phyloP scores from a whole-genome alignment of 2,888 invertebrate genomes.

The Odontomyia ornata region DNA sequence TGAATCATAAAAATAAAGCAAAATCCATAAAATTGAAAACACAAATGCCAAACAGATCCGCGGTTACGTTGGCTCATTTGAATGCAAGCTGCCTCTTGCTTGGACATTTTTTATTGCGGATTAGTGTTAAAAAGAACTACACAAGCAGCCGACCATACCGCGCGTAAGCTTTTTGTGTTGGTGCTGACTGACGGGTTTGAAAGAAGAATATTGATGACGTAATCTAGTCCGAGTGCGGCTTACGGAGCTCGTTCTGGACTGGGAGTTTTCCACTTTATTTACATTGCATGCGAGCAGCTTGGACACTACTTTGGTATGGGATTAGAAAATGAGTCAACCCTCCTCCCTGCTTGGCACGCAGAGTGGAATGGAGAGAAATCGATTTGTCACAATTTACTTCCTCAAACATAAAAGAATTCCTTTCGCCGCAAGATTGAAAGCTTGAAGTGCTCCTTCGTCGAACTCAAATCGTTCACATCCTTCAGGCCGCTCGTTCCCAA shows the following conservation, averaged over 20 bases:
- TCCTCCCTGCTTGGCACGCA: not conserved
- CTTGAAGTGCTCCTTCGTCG: not conserved
- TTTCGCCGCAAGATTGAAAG: too few species aligned
- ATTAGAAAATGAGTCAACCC: not conserved
- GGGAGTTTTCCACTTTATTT: not conserved
- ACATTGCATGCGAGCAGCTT: not conserved
- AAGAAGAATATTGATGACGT: constrained; percentile 35
- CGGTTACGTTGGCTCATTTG: too few species aligned
- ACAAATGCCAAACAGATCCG: too few species aligned
- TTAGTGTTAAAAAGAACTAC: not conserved
- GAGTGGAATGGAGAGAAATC: not conserved
- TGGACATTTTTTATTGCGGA: constrained; percentile 18
- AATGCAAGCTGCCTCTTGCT: too few species aligned
- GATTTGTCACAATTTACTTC: not conserved
- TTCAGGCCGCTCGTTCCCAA: too few species aligned
- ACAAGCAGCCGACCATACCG: constrained; percentile 6
- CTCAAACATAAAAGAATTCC: not conserved
- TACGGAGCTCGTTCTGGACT: not conserved
- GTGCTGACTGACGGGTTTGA: not conserved
- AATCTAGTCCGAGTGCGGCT: constrained; percentile 21
- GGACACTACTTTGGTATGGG: not conserved
- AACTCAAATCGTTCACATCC: too few species aligned
- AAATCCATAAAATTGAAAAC: too few species aligned
- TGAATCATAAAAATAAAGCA: too few species aligned
- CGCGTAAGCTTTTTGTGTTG: not conserved